Percentiles rank a stretch among this genome's conserved stretches.
These are phyloP conservation scores for Agapostemon virescens DNA, from an alignment of 2,888 invertebrate genomes.

Conservation along the genomic window DNA sequence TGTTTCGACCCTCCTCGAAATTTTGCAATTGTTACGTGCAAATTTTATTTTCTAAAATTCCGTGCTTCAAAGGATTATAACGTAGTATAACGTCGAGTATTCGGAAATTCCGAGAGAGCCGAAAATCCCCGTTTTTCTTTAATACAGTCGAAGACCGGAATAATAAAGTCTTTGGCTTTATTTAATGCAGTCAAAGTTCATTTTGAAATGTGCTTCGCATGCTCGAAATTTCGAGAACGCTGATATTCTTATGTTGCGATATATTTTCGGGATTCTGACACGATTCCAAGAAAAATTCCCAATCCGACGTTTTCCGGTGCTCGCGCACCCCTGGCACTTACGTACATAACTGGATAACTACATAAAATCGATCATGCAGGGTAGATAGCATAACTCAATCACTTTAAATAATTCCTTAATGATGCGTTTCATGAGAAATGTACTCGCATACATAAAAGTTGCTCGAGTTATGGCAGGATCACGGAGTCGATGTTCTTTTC, in stretches of 20 bases:
- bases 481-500: neutral
- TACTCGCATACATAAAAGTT: neutral
- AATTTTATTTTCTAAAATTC: no score
- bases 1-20: no score
- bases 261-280: slow-evolving; percentile 8
- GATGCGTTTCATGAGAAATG: slow-evolving; percentile 13
- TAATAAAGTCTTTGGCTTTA: neutral
- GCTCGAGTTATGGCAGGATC: neutral
- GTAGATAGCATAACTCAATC: neutral
- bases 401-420: slow-evolving; percentile 1
- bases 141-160: neutral
- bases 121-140: neutral
- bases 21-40: no score
- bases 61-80: no score
- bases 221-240: slow-evolving; percentile 6
- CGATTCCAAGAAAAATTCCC: slow-evolving; percentile 9
- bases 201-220: neutral
- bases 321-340: neutral
- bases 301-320: neutral
- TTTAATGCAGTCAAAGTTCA: neutral
- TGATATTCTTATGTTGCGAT: slow-evolving; percentile 6
- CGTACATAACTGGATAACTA: neutral
- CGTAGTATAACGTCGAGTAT: neutral
- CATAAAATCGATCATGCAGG: neutral
- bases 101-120: neutral